Evolutionary conservation across 2,888 invertebrate genomes (phyloP), one percentile per base, ranked within the genome.

Genomic region (Perizoma flavofasciatum): DNA sequence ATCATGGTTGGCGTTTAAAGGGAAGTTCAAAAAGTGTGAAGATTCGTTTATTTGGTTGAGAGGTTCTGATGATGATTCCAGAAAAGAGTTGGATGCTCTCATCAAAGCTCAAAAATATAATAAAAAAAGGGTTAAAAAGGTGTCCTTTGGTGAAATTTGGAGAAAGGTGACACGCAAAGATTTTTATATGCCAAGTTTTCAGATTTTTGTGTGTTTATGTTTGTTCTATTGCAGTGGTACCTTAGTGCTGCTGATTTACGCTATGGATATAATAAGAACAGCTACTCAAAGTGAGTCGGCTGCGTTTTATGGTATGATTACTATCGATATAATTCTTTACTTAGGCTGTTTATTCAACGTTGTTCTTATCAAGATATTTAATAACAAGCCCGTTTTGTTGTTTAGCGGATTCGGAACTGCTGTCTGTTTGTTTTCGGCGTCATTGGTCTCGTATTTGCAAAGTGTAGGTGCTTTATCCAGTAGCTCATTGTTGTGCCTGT

Each of bases 1-100:
- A 3, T 45, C 65, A 0, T 69, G 70, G 70, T 33, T 69, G 3
- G 70, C 70, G 5, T 65, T 48, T 46, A 69, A 59, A 60, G 65
- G 66, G 6, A 49, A 59, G 5, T 65, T 61, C 47, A 43, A 59
- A 0, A 55, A 66, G 45, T 66, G 69, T 37, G 61, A 66, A 39
- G 35, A 55, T 5, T 37, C 65, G 0, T 70, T 70, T 45, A 52
- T 55, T 40, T 51, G 48, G 10, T 34, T 69, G 8, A 55, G 70
- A 32, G 69, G 70, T 0, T 61, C 55, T 7, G 66, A 58, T 44
- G 48, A 64, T 6, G 58, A 53, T 6, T 50, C 64, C 6, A 48
- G 46, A 34, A 67, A 53, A n/a, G 70, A 70, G 45, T 48, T 70
- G 0, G 40, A 60, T 4, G 47, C 39, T 9, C 44, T 68, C 22